A percentile compares a stretch with the other conserved stretches of the same genome.
Evolutionary conservation across 2,797 vertebrate species (phyloP).

Genomic region (Fundulus diaphanus): DNA sequence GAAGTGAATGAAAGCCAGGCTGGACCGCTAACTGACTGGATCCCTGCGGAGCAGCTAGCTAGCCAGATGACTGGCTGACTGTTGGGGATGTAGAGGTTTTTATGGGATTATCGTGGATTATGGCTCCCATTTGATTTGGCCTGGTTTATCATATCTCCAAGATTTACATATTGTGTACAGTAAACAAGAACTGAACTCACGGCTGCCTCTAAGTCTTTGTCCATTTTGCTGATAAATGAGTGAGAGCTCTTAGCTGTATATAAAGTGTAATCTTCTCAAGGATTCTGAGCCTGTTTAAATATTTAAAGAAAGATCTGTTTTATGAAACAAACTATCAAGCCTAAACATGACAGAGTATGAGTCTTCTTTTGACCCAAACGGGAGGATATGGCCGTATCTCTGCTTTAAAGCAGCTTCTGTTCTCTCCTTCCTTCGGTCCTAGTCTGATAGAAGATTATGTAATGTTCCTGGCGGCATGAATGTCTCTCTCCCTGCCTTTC

Average conservation of each 20-base stretch:
- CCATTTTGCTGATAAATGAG: neutral
- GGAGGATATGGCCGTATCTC: conserved; percentile 13
- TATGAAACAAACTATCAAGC: neutral
- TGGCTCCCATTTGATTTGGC: conserved; percentile 53
- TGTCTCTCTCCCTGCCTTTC: conserved; percentile 25
- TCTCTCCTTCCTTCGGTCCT: conserved; percentile 23
- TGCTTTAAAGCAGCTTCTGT: conserved; percentile 16
- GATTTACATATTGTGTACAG: conserved; percentile 33
- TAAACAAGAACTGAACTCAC: conserved; percentile 12
- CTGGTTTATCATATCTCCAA: conserved; percentile 55
- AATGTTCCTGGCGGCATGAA: conserved; percentile 47
- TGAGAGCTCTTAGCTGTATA: neutral
- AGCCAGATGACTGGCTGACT: conserved; percentile 47
- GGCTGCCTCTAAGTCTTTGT: conserved; percentile 4
- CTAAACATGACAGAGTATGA: neutral
- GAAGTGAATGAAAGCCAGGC: neutral
- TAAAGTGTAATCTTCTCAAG: neutral
- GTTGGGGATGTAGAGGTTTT: conserved; percentile 46
- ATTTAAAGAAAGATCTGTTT: neutral
- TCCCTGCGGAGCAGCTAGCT: conserved; percentile 17
- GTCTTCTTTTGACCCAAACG: conserved; percentile 17
- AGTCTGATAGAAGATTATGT: conserved; percentile 48
- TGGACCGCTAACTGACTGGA: conserved; percentile 10
- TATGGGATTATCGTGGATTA: conserved; percentile 72
- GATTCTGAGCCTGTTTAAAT: neutral